A percentile compares a stretch with the other conserved stretches of the same genome.
Conservation (phyloP, 2,797 vertebrate genomes). For the Sebastes minor region DNA sequence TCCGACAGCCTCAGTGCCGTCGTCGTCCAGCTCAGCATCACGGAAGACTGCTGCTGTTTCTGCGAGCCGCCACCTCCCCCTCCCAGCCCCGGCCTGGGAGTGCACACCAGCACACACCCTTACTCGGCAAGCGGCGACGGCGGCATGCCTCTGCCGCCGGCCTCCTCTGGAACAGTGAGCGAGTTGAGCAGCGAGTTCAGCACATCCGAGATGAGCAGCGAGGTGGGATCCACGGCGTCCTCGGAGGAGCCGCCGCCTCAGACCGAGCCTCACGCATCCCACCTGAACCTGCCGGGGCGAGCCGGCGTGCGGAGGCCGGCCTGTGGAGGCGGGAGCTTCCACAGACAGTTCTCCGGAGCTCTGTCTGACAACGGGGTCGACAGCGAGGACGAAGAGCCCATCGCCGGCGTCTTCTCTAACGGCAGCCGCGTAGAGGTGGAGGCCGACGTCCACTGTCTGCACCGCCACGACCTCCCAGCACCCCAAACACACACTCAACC, state of each 20-base stretch:
- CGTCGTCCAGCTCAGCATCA: conserved; percentile 93
- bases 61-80: conserved; percentile 88
- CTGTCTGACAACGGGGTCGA: conserved; percentile 96
- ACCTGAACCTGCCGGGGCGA: conserved; percentile 40
- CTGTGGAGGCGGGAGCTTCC: conserved; percentile 79
- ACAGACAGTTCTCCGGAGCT: conserved; percentile 92
- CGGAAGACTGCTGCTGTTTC: conserved; percentile 95
- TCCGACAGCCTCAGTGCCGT: conserved; percentile 93
- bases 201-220: conserved; percentile 97
- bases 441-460: conserved; percentile 92
- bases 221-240: conserved; percentile 96
- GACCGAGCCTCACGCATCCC: conserved; percentile 36
- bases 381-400: conserved; percentile 96
- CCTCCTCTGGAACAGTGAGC: conserved; percentile 87
- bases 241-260: conserved; percentile 88
- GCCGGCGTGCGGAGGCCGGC: conserved; percentile 11
- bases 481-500: conserved; percentile 16
- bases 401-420: conserved; percentile 94
- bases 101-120: conserved; percentile 42
- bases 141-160: conserved; percentile 76
- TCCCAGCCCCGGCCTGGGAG: conserved; percentile 85
- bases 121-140: conserved; percentile 15
- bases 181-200: conserved; percentile 98
- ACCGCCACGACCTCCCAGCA: conserved; percentile 55
- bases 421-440: conserved; percentile 96